phyloP scores from a whole-genome alignment of 2,113 vertebrate species.

The Urocynchramus pylzowi region DNA sequence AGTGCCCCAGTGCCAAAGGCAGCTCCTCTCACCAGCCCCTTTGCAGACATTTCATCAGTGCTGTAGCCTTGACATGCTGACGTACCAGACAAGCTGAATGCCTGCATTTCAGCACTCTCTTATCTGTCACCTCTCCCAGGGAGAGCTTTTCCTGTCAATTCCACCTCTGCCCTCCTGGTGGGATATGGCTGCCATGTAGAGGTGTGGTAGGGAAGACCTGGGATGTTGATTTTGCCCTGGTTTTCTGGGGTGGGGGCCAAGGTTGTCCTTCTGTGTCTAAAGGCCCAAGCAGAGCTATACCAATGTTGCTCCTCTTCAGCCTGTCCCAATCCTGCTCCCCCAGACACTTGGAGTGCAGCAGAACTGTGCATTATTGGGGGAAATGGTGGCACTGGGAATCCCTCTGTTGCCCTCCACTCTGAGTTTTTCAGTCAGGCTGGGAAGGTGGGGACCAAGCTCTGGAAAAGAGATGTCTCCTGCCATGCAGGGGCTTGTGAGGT shows the following conservation, averaged over 20 bases:
- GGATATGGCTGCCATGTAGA: not conserved
- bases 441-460: not conserved
- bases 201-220: not conserved
- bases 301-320: not conserved
- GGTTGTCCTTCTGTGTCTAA: not conserved
- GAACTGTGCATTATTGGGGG: not conserved
- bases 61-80: not conserved
- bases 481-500: rapidly evolving
- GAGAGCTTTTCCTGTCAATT: not conserved
- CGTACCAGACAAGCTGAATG: not conserved
- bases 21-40: not conserved
- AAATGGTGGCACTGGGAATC: not conserved
- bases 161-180: not conserved
- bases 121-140: not conserved
- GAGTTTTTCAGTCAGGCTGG: not conserved
- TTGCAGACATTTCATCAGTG: not conserved
- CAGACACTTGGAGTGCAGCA: not conserved
- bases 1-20: not conserved
- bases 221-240: not conserved
- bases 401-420: not conserved
- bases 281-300: not conserved
- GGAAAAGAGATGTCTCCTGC: not conserved
- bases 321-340: rapidly evolving
- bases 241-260: not conserved
- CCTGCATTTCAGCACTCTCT: conserved; percentile 28